These are phyloP conservation scores for Leptopterna dolabrata DNA, from an alignment of 2,888 invertebrate species.

Conservation along the genomic window DNA sequence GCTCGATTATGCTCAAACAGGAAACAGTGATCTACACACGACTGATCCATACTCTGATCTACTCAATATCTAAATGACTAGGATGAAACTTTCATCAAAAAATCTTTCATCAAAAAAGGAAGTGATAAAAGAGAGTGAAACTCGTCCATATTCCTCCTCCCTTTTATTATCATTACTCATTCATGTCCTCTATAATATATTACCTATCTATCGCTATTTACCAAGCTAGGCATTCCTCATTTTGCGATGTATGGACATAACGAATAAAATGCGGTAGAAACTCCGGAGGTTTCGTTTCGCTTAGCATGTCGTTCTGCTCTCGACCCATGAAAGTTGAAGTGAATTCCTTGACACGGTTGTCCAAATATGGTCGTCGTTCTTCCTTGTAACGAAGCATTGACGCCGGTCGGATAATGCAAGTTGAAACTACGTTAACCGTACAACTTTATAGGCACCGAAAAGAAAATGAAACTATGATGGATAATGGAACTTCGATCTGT, in stretches of 20 bases:
- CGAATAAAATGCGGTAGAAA: slow-evolving; percentile 3
- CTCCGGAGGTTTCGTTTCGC: not conserved
- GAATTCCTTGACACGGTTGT: slow-evolving; percentile 40
- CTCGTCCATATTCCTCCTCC: too few relatives aligned
- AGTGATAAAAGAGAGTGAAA: too few relatives aligned
- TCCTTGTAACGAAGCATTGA: slow-evolving; percentile 36
- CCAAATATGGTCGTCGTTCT: slow-evolving; percentile 29
- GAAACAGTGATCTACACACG: too few relatives aligned
- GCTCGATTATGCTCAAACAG: too few relatives aligned
- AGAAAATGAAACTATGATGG: not conserved
- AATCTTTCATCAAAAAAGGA: too few relatives aligned
- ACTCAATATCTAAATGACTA: too few relatives aligned
- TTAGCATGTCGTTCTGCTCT: not conserved
- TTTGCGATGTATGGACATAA: not conserved
- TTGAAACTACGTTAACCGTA: not conserved
- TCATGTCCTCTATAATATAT: too few relatives aligned
- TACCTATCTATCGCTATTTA: not conserved
- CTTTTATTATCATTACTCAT: too few relatives aligned
- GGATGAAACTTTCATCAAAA: too few relatives aligned
- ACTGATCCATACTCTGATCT: too few relatives aligned
- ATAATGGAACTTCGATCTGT: not conserved
- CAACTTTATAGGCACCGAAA: not conserved
- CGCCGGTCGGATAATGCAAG: not conserved
- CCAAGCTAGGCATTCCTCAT: not conserved
- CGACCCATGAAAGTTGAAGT: slow-evolving; percentile 38